These are phyloP conservation scores for Pseudotriccus pelzelni DNA, from an alignment of 2,797 vertebrate species.

Conservation along the genomic window DNA sequence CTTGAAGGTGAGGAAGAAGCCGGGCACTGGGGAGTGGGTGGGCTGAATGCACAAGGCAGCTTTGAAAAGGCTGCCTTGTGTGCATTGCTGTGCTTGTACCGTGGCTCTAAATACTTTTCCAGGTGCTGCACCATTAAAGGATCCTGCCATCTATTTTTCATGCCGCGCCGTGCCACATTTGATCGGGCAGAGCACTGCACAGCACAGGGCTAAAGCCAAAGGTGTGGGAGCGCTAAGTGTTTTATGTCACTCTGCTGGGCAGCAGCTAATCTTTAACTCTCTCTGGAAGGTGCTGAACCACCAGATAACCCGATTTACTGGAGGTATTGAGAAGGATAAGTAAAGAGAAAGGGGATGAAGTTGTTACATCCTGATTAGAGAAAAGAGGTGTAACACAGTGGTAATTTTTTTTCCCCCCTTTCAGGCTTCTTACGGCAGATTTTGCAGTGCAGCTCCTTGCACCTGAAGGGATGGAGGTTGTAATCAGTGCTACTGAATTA, in stretches of 20 bases:
- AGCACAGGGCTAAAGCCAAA: background rate
- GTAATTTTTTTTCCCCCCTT: background rate
- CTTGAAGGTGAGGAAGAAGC: background rate
- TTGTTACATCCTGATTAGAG: conserved; percentile 11
- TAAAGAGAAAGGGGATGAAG: background rate
- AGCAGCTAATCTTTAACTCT: background rate
- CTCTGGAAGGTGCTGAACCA: background rate
- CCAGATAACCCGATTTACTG: conserved; percentile 5
- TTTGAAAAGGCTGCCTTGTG: background rate
- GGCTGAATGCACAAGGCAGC: background rate
- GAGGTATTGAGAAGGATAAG: background rate
- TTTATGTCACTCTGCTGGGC: background rate
- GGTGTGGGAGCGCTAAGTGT: background rate
- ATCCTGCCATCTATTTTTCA: background rate
- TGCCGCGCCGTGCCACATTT: background rate
- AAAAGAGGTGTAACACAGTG: background rate
- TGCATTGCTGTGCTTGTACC: background rate
- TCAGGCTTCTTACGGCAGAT: background rate
- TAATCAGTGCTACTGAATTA: conserved; percentile 5
- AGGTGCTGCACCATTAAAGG: background rate
- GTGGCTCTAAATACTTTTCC: background rate
- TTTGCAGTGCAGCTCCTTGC: background rate
- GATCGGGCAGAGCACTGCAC: background rate
- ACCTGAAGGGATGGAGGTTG: background rate
- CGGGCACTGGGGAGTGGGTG: background rate